Conservation (phyloP, 2,113 vertebrate genomes). For the Nerophis lumbriciformis region DNA sequence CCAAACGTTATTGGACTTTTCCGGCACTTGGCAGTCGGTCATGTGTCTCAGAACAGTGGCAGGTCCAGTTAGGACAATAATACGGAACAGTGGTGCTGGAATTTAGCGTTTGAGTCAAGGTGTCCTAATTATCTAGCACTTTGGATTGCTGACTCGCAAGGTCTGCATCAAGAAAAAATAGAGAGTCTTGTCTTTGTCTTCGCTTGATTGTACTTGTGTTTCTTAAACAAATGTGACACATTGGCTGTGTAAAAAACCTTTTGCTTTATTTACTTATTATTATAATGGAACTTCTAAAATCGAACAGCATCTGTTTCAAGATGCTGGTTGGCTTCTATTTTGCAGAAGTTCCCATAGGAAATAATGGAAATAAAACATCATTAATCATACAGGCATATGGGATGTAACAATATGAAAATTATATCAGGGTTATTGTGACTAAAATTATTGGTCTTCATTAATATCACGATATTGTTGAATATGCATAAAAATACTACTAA, state of each 20-base stretch:
- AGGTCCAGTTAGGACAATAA: conserved; percentile 32
- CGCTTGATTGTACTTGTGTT: neutral
- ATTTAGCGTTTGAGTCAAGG: neutral
- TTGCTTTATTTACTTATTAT: no score
- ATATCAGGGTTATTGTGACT: no score
- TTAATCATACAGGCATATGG: no score
- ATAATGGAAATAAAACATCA: no score
- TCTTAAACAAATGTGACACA: conserved; percentile 2
- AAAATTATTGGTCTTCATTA: no score
- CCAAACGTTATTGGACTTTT: conserved; percentile 67
- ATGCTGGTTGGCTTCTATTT: no score
- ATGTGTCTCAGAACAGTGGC: conserved; percentile 43
- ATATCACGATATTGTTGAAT: no score
- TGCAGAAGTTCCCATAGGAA: no score
- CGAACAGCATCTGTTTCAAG: no score
- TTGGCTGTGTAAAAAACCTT: neutral
- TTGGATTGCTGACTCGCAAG: conserved; percentile 10
- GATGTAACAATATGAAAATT: no score
- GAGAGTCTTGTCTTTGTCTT: neutral
- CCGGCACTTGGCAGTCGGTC: conserved; percentile 58
- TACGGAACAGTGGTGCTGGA: conserved; percentile 12
- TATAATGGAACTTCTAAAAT: no score
- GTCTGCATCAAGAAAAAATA: conserved; percentile 6
- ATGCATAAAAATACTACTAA: no score
- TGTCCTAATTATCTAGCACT: conserved; percentile 14